Evolutionary conservation across 2,888 invertebrate genomes (phyloP), one percentile per base, ranked within the genome.

Genomic region (Caradrina kadenii): DNA sequence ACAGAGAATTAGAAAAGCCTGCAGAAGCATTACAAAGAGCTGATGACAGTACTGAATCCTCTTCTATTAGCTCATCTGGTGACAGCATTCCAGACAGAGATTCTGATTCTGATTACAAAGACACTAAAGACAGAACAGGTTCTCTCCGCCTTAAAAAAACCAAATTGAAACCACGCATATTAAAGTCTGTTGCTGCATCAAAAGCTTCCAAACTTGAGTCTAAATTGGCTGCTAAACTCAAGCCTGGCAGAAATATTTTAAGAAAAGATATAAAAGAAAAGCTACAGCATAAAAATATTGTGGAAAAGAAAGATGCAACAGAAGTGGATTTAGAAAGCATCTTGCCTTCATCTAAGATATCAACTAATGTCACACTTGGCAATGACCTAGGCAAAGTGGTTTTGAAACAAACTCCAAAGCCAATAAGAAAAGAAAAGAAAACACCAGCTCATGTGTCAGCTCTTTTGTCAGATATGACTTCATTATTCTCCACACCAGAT

Each of bases 401-500:
- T 42, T 85, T 93, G 0, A 97, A 96, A 92, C 92, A 92, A 66
- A 83, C 87, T 63, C 88, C 90, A 54, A 95, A 95, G 83, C 75
- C 88, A 26, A 74, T 90, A 11, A 96, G 93, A 80, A 96, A 94
- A 82, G 96, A 96, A 73, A 96, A 96, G 75, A 97, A 97, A 88
- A 96, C 96, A 42, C 96, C 97, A 21, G 96, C 96, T 19, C 97
- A 96, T 86, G 93, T 97, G 56, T 96, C 96, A 66, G 96, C 91
- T 80, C 92, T 93, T 83, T 92, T 96, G 52, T 93, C 96, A 48
- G 97, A 97, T 86, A 97, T 97, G 96, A 96, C 98, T 69, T 97
- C 97, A 49, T 91, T 98, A 69, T 98, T 98, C 90, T 98, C 98
- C 8, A 97, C 97, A 53, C 98, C 98, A 22, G 98, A 98, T 94